Conservation (phyloP, 2,888 invertebrate genomes). For the Cecidostiba fungosa region DNA sequence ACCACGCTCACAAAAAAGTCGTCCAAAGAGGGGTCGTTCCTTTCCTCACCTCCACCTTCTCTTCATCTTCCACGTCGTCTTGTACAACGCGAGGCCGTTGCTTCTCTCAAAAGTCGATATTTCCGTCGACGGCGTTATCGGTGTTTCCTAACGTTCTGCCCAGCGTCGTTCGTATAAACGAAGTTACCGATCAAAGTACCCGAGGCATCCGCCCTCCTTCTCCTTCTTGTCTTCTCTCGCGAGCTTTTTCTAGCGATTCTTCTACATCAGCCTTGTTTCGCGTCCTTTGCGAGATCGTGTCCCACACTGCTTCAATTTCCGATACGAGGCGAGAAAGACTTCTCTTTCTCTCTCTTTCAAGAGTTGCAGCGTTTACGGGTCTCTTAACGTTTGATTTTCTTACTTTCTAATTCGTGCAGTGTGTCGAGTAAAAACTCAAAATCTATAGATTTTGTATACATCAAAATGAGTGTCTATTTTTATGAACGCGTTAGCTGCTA, state of each 20-base stretch:
- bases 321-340: slow-evolving; percentile 53
- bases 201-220: slow-evolving; percentile 20
- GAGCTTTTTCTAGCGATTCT: background rate
- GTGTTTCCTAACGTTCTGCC: slow-evolving; percentile 73
- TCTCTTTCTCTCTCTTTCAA: slow-evolving; percentile 39
- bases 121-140: slow-evolving; percentile 78
- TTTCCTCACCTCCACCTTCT: background rate
- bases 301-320: slow-evolving; percentile 55
- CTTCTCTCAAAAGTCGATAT: slow-evolving; percentile 75
- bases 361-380: slow-evolving; percentile 14
- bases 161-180: slow-evolving; percentile 74
- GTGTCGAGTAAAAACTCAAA: too few species aligned
- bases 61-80: background rate
- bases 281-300: slow-evolving; percentile 34
- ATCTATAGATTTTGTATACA: too few species aligned
- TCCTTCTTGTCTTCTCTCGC: slow-evolving; percentile 1
- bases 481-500: too few species aligned
- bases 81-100: background rate
- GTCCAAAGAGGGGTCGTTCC: background rate
- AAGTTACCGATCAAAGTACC: slow-evolving; percentile 76
- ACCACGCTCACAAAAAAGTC: background rate
- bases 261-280: slow-evolving; percentile 19
- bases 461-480: too few species aligned
- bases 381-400: background rate
- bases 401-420: slow-evolving; percentile 26